Evolutionary conservation across 2,888 invertebrate genomes (phyloP), one percentile per base, ranked within the genome.

Genomic region (Phaedon cochleariae): DNA sequence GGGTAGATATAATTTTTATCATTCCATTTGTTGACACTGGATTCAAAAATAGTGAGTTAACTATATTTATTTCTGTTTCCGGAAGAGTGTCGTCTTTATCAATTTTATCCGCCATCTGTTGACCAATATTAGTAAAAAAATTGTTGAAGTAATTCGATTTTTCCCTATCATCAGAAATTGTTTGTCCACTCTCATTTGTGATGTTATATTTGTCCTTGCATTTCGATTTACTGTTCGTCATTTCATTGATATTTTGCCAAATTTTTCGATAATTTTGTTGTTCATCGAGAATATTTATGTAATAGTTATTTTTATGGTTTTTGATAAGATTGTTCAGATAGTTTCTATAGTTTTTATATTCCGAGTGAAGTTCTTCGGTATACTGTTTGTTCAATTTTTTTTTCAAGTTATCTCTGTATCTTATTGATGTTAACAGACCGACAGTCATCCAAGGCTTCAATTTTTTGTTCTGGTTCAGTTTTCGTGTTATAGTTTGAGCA

Each of bases 311-410:
- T 48, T 59, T 58, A 46, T 34, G 18, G 34, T 12, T 29, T 31
- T 34, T 48, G 20, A 48, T 51, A n/a, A 51, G 26, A 51, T 51
- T 51, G 12, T 26, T 51, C 26, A 29, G 51, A n/a, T 21, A 51
- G 26, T 48, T 48, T 48, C 48, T 20, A 20, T 20, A 48, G 1
- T 2, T 48, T 20, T 48, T 48, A 48, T 21, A 48, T 48, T 48
- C 48, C 7, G 7, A 5, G 3, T 26, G 26, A 7, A 48, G 48
- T 48, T 48, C 48, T 48, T 18, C 22, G 1, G 48, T 20, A 20
- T 20, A 48, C 6, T 48, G 18, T 20, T 48, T 22, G 20, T 48
- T 48, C 20, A 48, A 48, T 48, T 20, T 48, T 48, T 48, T 48
- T 9, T 48, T 48, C 20, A 48, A 20, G 48, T 48, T 2, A 22